Conservation (phyloP, 1,140 invertebrate species). For the Drosophila subpulchrella region DNA sequence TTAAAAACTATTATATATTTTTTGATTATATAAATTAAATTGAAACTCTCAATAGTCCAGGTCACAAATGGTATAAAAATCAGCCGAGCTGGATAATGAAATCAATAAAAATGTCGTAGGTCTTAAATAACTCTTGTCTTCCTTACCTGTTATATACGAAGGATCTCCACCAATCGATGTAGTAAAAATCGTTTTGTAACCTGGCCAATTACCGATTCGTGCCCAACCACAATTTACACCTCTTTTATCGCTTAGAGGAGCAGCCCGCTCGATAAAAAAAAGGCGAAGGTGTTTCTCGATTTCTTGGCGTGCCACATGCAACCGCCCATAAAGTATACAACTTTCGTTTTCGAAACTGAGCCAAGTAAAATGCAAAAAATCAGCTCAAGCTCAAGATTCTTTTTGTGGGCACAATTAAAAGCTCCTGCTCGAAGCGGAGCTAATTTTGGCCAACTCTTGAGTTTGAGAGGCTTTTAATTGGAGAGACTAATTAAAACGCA, state of each 20-base stretch:
- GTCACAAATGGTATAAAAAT: too few relatives aligned
- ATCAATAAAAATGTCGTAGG: too few relatives aligned
- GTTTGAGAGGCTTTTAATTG: constrained; percentile 57
- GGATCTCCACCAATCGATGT: constrained; percentile 13
- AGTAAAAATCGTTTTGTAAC: constrained; percentile 23
- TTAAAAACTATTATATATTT: too few relatives aligned
- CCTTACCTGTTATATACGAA: neutral
- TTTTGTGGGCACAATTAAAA: constrained; percentile 81
- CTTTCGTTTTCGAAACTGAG: constrained; percentile 61
- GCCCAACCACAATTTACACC: constrained; percentile 49
- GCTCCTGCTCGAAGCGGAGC: constrained; percentile 26
- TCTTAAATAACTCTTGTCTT: too few relatives aligned
- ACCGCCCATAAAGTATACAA: constrained; percentile 40
- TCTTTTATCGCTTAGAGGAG: constrained; percentile 12
- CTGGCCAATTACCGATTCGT: constrained; percentile 44
- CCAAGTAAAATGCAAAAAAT: constrained; percentile 29
- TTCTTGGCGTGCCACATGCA: constrained; percentile 67
- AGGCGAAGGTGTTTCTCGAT: constrained; percentile 40
- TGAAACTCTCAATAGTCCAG: too few relatives aligned
- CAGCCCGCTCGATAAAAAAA: neutral
- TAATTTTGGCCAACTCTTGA: constrained; percentile 38
- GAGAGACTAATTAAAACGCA: constrained; percentile 70
- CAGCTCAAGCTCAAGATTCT: constrained; percentile 56
- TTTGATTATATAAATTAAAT: too few relatives aligned
- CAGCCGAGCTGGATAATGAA: too few relatives aligned